Base-by-base conservation (phyloP, 2,113 vertebrate species). In the Corythornis vintsioides region DNA sequence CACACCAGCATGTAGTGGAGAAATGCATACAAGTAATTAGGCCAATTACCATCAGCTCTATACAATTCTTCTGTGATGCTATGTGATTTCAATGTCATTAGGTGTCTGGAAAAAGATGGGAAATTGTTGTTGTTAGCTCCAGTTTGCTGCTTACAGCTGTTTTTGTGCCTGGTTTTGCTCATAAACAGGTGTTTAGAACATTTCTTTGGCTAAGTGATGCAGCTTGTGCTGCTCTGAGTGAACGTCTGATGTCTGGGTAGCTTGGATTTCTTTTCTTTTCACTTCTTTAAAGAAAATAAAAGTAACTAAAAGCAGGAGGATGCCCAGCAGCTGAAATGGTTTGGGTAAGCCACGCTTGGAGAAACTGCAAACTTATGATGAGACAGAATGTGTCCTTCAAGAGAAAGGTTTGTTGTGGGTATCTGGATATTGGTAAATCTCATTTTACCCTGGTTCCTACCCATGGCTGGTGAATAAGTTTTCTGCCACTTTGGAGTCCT, bases 91-190 rank as follows among this genome's bases (percentile, higher is more conserved):
- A 97, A 95, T 96, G 92, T 93, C 79, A 92, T 96, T 95, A 94
- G 95, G 89, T 95, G 86, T 96, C 96, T 97, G 92, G 78, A 93
- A 97, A 96, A 95, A 90, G 93, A 96, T 95, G 94, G 95, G 85
- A 97, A 96, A 96, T 96, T 92, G 94, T 96, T 96, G 90, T 93
- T 95, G 88, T 92, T 94, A 71, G 77, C 76, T 96, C 87, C 94
- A 95, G 92, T 97, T 96, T 96, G 95, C 96, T 97, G 95, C 95
- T 97, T 97, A 97, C 97, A 97, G 96, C 94, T 97, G 97, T 73
- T 97, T 97, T 97, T 97, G 95, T 97, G 93, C 95, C 96, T 94
- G 94, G 97, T 98, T 98, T 98, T 98, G 97, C 98, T 98, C 97
- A 98, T 98, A 98, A 97, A 96, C 97, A 98, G 98, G 97, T 98